Evolutionary conservation across 2,113 vertebrate species (phyloP), one percentile per base, ranked within the genome.

Genomic region (Microtus richardsoni): DNA sequence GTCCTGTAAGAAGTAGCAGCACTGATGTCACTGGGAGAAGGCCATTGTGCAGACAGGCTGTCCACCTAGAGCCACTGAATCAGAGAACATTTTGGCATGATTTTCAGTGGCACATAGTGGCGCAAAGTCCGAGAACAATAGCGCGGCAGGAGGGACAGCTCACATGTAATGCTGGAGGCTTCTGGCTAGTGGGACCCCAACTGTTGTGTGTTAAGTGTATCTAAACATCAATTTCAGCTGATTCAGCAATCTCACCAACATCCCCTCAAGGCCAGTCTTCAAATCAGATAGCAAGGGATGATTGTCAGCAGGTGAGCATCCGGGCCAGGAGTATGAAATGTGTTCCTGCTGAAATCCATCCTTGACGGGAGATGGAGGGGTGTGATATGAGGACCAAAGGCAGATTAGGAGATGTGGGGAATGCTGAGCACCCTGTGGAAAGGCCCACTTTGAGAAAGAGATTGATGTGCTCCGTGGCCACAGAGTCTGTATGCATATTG

Each of bases 241-340:
- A 83, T 83, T 84, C 89, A 80, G 88, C n/a, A 84, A 66, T 96
- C 93, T 89, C 52, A 80, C 70, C 77, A 54, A 68, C 71, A 88
- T 90, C 33, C 52, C 54, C 70, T 80, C 70, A 66, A 5, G 71
- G 71, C 58, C 91, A 79, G 0, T 64, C n/a, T 90, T 96, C 73
- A 79, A 47, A 41, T 95, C 93, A 96, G 74, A 83, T 71, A 88
- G 70, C 64, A 89, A 94, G 52, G 52, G 47, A 16, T n/a, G 68
- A 62, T 30, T 17, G 8, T 86, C 70, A 68, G 84, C 58, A 66
- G 21, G 28, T 89, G 60, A 80, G 79, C 62, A 70, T 87, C 89
- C 87, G 75, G 74, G 33, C 30, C 93, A 68, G 87, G 78, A 75
- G 70, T 21, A 49, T 75, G 64, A 94, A 74, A 85, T 44, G 62